Conservation (phyloP, 2,113 vertebrate species). For the Heloderma charlesbogerti region DNA sequence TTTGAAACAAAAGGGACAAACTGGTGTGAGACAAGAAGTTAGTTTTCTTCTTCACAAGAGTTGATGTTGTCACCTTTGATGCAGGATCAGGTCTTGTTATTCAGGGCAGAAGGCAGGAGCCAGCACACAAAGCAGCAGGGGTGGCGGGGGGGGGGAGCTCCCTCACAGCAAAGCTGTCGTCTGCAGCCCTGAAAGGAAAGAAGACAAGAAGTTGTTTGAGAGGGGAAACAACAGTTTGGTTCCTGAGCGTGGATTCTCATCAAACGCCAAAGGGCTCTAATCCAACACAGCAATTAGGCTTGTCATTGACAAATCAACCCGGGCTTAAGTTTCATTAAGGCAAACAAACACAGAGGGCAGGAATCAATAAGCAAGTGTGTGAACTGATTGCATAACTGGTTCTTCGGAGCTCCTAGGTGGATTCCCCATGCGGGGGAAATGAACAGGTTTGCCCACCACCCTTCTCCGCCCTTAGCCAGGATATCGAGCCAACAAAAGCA, state of each 20-base stretch:
- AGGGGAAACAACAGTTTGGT: neutral
- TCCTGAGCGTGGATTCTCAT: neutral
- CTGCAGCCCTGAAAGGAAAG: neutral
- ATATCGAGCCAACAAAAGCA: slow-evolving; percentile 10
- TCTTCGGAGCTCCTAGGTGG: neutral
- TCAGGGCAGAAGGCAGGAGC: fast-evolving
- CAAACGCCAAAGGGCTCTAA: neutral
- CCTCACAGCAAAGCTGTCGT: fast-evolving
- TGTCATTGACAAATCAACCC: neutral
- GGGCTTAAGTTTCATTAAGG: neutral
- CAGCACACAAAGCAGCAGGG: fast-evolving
- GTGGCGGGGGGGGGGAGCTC: no score
- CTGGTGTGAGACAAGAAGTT: neutral
- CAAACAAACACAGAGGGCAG: neutral
- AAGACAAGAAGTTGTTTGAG: neutral
- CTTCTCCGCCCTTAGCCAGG: neutral
- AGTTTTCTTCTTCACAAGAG: neutral
- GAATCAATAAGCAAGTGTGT: slow-evolving; percentile 13
- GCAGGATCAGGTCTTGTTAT: neutral
- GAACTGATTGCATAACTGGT: neutral
- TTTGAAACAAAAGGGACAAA: neutral
- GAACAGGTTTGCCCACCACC: neutral
- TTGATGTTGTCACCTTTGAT: neutral
- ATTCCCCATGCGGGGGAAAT: neutral
- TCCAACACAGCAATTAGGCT: slow-evolving; percentile 2